These are phyloP conservation scores for Halcyon leucocephala DNA, from an alignment of 2,797 vertebrate species.

Conservation along the genomic window DNA sequence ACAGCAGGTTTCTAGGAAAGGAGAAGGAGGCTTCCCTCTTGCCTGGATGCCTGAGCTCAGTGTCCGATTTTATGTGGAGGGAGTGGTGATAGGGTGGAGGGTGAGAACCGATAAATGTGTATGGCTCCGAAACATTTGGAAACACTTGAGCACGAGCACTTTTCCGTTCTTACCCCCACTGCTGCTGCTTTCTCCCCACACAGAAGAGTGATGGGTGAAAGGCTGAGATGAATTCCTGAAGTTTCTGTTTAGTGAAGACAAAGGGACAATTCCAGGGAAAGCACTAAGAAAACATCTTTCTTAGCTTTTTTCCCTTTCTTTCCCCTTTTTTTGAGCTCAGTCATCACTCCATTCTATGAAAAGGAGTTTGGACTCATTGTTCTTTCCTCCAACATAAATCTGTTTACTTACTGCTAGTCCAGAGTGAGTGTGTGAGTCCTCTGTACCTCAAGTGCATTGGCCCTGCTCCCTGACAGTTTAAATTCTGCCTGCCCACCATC, in stretches of 20 bases:
- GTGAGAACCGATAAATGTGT: slow-evolving; percentile 23
- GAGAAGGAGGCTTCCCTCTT: neutral
- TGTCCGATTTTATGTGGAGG: slow-evolving; percentile 38
- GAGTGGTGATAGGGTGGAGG: slow-evolving; percentile 32
- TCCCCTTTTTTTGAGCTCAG: neutral
- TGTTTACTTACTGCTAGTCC: neutral
- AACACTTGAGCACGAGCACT: slow-evolving; percentile 41
- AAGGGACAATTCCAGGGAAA: slow-evolving; percentile 61
- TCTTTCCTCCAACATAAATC: neutral
- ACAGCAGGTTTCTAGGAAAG: neutral
- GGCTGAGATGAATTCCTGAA: slow-evolving; percentile 55
- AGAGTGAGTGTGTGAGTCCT: neutral
- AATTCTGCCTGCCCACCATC: neutral
- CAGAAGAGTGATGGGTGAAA: slow-evolving; percentile 22
- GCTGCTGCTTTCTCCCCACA: neutral
- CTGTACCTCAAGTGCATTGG: neutral
- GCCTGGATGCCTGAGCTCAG: neutral
- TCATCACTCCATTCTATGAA: neutral
- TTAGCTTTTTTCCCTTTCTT: neutral
- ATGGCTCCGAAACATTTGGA: slow-evolving; percentile 58
- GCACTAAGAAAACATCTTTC: slow-evolving; percentile 48
- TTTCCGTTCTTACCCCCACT: neutral
- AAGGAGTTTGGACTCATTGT: neutral
- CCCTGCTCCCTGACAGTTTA: neutral
- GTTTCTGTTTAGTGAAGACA: slow-evolving; percentile 67